Base-by-base conservation (phyloP, 2,797 vertebrate genomes). In the Sebastes minor region DNA sequence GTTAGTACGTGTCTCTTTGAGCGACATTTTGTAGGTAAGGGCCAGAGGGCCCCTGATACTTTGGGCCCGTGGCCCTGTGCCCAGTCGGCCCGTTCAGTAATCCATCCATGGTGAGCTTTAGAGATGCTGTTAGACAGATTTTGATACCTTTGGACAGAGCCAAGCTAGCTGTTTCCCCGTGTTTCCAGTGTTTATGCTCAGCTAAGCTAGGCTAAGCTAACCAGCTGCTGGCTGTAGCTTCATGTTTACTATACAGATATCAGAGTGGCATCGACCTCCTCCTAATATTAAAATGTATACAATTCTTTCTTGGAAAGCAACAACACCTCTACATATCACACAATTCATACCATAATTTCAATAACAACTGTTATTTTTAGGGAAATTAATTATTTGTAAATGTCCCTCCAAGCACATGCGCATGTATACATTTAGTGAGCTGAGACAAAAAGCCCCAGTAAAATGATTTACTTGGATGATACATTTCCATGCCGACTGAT, bases 401-500 rank as follows among this genome's bases (percentile, higher is more conserved):
- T 53, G 32, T 46, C 10, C 23, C 23, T 46, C 25, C 2, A 2
- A 67, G 16, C 56, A 71, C 52, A 55, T 53, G 25, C 46, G 30
- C 30, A 71, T 16, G 23, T 25, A 49, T 20, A n/a, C 7, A 55
- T 65, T 71, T 56, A 57, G 11, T 49, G 11, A 55, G 25, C 42
- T 55, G 59, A 65, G 49, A 75, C 22, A 74, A 38, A 79, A 73
- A 56, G 16, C 11, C 2, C 3, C 18, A 28, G 49, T 71, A 69
- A 83, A 68, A 42, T 20, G 1, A 53, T 8, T 70, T 23, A 38
- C 35, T 28, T 62, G 22, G 11, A 42, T 64, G 57, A 63, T 83
- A 46, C 3, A 81, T 83, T 66, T 74, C 23, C 69, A 55, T 74
- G 33, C 46, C 5, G 5, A 46, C 9, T 83, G 80, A 81, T 72